These are phyloP conservation scores for Serranus cabrilla DNA, from an alignment of 2,797 vertebrate species.

Conservation along the genomic window DNA sequence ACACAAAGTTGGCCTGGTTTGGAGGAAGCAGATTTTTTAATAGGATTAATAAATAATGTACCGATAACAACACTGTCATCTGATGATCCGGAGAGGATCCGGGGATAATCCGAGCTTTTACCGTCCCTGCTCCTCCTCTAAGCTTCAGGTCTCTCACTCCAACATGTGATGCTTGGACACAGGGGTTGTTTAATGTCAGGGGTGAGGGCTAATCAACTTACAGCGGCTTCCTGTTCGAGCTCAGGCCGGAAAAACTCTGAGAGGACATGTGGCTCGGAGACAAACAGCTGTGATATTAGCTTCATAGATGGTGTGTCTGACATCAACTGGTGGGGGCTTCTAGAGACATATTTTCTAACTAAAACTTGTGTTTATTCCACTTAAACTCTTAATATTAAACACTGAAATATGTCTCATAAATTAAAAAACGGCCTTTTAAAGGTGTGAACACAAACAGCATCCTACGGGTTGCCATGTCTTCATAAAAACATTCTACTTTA, in stretches of 20 bases:
- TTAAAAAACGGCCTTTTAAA: no score
- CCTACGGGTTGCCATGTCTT: background rate
- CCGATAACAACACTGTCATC: background rate
- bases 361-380: no score
- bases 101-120: background rate
- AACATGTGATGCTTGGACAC: slow-evolving; percentile 1
- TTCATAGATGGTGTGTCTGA: background rate
- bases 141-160: background rate
- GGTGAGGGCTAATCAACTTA: slow-evolving; percentile 51
- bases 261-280: background rate
- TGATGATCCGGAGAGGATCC: background rate
- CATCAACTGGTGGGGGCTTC: background rate
- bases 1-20: background rate
- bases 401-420: background rate
- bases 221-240: slow-evolving; percentile 38
- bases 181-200: slow-evolving; percentile 18
- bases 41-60: background rate
- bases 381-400: background rate
- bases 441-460: background rate
- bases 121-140: background rate
- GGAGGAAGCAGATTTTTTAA: background rate
- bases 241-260: slow-evolving; percentile 2
- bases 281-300: slow-evolving; percentile 13
- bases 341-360: no score
- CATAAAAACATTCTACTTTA: background rate